Base-by-base conservation (phyloP, 2,888 invertebrate species). In the Drosophila diplacantha region DNA sequence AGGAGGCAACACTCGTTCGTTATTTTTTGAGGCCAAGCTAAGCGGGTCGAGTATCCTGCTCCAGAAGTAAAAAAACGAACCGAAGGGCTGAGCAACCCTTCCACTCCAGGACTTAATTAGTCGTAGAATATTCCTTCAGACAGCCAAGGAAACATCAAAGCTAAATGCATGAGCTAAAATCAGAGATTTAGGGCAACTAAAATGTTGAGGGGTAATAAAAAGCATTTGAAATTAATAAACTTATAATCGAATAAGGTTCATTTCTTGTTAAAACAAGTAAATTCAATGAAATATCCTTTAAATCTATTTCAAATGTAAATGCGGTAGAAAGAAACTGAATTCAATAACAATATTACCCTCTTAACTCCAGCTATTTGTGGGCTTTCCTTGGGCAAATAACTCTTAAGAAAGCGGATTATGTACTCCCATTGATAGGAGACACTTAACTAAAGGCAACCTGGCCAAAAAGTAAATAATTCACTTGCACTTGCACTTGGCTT, bases 1-100 rank as follows among this genome's bases (percentile, higher is more conserved):
- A 69, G 64, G 37, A 70, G 52, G 70, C 72, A 73, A 64, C 74
- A 70, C 55, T 73, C 44, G 14, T 3, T 14, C 8, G 2, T 39
- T 22, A 4, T 14, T 22, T 39, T 75, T 68, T 59, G 14, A 18
- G 16, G 31, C 37, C 24, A 41, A 38, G 37, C 46, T n/a, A 66
- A 66, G 37, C 20, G 43, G 56, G 56, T 49, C 55, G 56, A 55
- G 44, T 44, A 24, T 12, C 11, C 37, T 9, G 34, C 16, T 22
- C 9, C 18, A 12, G 11, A 43, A 16, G 22, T 31, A 22, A 29
- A 57, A 22, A 53, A 47, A 32, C 49, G 56, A 32, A 26, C 26
- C n/a, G 20, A 56, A 41, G 41, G 41, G 41, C 63, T 39, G 41
- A 26, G 41, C 20, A 16, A 29, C 34, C 50, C 50, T 50, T 41